Conservation (phyloP, 2,797 vertebrate genomes). For the Tinamus major region DNA sequence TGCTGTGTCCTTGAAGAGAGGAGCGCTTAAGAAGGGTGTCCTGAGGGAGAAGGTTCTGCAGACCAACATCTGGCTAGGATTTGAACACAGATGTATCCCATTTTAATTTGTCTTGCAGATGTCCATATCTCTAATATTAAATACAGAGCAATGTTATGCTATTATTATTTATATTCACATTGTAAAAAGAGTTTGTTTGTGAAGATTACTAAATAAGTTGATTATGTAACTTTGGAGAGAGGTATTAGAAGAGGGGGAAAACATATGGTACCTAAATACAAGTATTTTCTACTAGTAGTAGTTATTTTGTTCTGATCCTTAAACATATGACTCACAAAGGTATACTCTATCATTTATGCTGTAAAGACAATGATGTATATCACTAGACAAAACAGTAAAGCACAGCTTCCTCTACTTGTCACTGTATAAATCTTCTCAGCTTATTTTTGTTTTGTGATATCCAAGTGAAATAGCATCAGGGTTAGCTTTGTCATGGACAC, state of each 20-base stretch:
- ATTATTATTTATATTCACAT: background rate
- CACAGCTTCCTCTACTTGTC: background rate
- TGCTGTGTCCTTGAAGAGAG: background rate
- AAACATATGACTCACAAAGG: background rate
- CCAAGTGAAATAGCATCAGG: background rate
- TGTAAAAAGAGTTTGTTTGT: background rate
- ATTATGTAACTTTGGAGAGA: background rate
- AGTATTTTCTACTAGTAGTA: background rate
- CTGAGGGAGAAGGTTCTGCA: background rate
- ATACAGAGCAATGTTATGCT: background rate
- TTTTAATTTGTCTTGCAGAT: background rate
- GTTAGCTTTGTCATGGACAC: background rate
- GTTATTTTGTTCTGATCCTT: background rate
- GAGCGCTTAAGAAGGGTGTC: background rate
- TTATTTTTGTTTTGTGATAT: background rate
- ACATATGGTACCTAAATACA: background rate
- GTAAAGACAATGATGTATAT: background rate
- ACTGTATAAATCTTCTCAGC: background rate
- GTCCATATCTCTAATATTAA: background rate
- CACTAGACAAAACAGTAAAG: background rate
- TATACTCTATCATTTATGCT: background rate
- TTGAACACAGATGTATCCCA: background rate
- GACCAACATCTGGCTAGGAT: background rate
- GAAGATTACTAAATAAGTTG: background rate
- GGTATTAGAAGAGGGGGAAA: background rate